A percentile compares a stretch with the other conserved stretches of the same genome.
Conservation (phyloP, 1,140 invertebrate species). For the Lerema accius region DNA sequence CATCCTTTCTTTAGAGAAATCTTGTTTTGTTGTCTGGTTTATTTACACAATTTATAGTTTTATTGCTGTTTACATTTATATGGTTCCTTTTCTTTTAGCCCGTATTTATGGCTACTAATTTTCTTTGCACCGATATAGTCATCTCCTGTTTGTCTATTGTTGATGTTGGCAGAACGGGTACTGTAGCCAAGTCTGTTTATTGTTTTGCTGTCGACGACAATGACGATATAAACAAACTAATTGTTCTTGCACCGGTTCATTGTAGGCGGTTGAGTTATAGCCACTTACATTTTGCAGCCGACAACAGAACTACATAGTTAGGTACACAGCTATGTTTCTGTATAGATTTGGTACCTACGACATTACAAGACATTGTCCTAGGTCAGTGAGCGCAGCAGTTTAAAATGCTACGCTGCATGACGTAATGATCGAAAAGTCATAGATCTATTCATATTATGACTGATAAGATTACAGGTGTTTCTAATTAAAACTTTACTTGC, state of each 20-base stretch:
- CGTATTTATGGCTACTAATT: constrained; percentile 18
- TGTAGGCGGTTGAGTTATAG: neutral
- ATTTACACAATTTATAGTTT: constrained; percentile 20
- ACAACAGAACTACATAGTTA: neutral
- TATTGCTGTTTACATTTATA: neutral
- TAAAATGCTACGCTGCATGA: neutral
- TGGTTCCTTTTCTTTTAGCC: constrained; percentile 6
- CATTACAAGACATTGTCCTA: neutral
- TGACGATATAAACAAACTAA: neutral
- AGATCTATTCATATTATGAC: neutral
- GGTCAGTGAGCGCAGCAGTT: neutral
- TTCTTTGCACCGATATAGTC: neutral
- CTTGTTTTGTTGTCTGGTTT: constrained; percentile 9
- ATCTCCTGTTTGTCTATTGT: constrained; percentile 11
- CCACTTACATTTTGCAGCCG: neutral
- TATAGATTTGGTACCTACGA: neutral
- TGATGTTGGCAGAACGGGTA: neutral
- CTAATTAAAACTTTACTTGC: neutral
- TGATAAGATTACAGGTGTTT: neutral
- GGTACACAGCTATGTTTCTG: neutral
- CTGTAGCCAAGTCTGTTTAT: neutral
- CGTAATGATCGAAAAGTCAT: neutral
- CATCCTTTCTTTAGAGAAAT: constrained; percentile 6
- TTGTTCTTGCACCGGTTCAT: neutral
- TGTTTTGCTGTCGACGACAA: neutral